phyloP scores from a whole-genome alignment of 2,797 vertebrate species.

The Phataginus tricuspis region DNA sequence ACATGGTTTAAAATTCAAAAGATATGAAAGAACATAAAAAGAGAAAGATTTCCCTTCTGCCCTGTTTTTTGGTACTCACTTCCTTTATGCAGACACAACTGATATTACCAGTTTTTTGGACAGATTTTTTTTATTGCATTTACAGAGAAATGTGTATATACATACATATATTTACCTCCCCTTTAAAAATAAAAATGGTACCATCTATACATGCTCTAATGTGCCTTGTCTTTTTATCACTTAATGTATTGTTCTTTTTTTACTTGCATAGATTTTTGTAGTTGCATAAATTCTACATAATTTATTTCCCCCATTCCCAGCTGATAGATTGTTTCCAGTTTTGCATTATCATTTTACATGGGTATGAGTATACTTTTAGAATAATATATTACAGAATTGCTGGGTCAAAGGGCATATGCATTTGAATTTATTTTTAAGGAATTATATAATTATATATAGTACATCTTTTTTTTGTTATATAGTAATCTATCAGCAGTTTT shows the following conservation, averaged over 20 bases:
- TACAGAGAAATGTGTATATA: not conserved
- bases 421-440: constrained; percentile 45
- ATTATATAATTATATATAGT: not conserved
- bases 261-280: not conserved
- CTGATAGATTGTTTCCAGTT: not conserved
- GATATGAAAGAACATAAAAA: not conserved
- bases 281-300: not conserved
- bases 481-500: not conserved
- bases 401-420: not conserved
- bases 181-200: not conserved
- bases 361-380: not conserved
- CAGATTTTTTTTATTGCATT: not conserved
- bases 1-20: not conserved
- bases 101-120: not conserved
- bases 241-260: not conserved
- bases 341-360: not conserved
- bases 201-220: not conserved
- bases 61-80: not conserved
- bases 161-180: not conserved
- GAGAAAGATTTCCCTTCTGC: not conserved
- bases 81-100: not conserved
- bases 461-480: no score
- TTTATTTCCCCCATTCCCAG: not conserved
- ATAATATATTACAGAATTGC: not conserved
- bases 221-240: not conserved